Evolutionary conservation across 2,113 vertebrate genomes (phyloP).

Genomic region (Poeciliopsis retropinna): DNA sequence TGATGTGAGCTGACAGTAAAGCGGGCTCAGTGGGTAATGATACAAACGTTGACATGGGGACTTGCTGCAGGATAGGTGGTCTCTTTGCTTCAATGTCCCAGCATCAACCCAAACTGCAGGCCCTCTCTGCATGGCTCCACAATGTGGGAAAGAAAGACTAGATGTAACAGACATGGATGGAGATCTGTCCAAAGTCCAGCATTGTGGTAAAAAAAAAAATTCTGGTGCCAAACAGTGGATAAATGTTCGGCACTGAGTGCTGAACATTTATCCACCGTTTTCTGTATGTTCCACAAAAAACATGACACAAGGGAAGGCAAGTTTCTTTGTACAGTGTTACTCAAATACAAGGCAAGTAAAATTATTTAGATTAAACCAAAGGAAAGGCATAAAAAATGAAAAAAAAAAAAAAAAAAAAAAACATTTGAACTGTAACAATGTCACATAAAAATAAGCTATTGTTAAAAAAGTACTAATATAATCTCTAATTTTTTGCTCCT

Average conservation of each 20-base stretch:
- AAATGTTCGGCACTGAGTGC: neutral
- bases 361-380: neutral
- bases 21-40: slow-evolving; percentile 66
- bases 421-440: neutral
- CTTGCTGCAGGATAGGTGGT: slow-evolving; percentile 41
- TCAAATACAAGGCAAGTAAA: neutral
- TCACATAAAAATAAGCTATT: neutral
- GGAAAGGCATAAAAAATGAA: neutral
- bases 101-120: slow-evolving; percentile 7
- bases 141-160: slow-evolving; percentile 25
- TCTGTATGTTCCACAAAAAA: neutral
- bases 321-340: neutral
- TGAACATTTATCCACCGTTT: neutral
- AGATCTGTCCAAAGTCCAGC: slow-evolving; percentile 27
- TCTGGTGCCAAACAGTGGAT: neutral
- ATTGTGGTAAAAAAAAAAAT: slow-evolving; percentile 34
- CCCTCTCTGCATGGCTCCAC: slow-evolving; percentile 1
- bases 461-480: neutral
- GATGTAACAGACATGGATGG: slow-evolving; percentile 9
- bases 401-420: no score
- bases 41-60: slow-evolving; percentile 56
- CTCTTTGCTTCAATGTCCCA: slow-evolving; percentile 36
- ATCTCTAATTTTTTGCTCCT: no score
- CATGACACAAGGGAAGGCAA: neutral
- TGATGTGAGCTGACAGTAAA: slow-evolving; percentile 71